phyloP scores from a whole-genome alignment of 2,113 vertebrate species.

The Pteronura brasiliensis region DNA sequence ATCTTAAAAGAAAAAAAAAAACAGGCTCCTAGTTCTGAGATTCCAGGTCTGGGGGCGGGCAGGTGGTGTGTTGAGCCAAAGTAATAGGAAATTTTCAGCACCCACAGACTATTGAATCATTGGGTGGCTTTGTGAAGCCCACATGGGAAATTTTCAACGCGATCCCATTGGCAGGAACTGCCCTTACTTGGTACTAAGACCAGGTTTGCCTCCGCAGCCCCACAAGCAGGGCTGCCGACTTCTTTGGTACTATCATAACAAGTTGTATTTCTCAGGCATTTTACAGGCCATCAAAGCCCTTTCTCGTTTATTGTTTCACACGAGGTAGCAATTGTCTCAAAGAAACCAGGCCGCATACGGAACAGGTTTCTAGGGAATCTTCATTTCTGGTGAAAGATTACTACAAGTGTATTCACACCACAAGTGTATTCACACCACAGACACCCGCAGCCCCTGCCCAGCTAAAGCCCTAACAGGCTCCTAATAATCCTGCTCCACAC shows the following conservation, averaged over 20 bases:
- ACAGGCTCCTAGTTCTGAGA: neutral
- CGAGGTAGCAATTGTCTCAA: slow-evolving; percentile 22
- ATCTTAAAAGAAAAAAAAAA: too few species aligned
- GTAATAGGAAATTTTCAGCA: slow-evolving; percentile 9
- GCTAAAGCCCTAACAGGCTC: neutral
- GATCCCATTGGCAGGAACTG: neutral
- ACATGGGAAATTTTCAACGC: neutral
- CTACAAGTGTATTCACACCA: slow-evolving; percentile 45
- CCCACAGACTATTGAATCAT: slow-evolving; percentile 21
- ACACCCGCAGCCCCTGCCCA: neutral
- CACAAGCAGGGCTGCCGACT: neutral
- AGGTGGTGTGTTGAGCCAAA: neutral
- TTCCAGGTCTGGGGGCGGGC: neutral
- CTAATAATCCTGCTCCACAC: neutral
- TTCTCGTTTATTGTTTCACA: slow-evolving; percentile 43
- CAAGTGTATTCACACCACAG: slow-evolving; percentile 45
- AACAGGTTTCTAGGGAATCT: slow-evolving; percentile 42
- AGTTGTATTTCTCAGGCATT: slow-evolving; percentile 30
- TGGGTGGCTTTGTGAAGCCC: neutral
- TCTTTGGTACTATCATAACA: neutral
- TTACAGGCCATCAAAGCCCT: neutral
- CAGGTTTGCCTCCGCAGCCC: neutral
- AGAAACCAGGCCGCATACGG: neutral
- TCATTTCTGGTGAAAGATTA: slow-evolving; percentile 52
- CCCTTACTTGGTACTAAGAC: neutral